Base-by-base conservation (phyloP, 2,888 invertebrate species). In the Scaptomyza parva region DNA sequence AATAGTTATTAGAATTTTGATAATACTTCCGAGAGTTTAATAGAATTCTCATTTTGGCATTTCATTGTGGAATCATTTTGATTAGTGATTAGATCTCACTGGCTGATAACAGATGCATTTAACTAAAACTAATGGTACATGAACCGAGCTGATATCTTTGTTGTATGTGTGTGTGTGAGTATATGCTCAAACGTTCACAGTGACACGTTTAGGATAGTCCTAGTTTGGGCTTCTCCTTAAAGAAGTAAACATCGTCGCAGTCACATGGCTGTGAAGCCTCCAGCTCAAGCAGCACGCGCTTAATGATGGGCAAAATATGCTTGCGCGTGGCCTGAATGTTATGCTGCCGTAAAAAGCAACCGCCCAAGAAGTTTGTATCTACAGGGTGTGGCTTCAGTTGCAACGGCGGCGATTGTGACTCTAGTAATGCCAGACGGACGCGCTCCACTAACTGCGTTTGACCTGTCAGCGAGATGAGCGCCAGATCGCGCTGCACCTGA, bases 321-420 rank as follows among this genome's bases (percentile, higher is more conserved):
- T 96, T 96, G 24, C 96, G 92, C 0, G 95, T 94, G 0, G 93
- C 93, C 41, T 92, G 91, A 0, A 94, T 85, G 82, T 96, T 95
- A 0, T 88, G 82, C 76, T 95, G 95, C 8, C 90, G 91, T 78
- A 93, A 94, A 77, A 94, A 93, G 8, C 87, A 72, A 45, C 93
- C 92, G 54, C 92, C 88, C 33, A 91, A 88, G 35, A 93, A 91
- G 20, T 70, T 52, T 37, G 92, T 50, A 0, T 73, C 89, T 35
- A 89, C 86, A 0, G 89, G 79, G 35, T 90, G 88, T 26, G 89
- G 88, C 47, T 93, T 86, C 1, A 94, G 88, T 0, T 91, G 53
- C 7, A 92, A 70, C 18, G 64, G 20, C 0, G 89, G 90, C 11
- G 76, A 61, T 7, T 68, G 57, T 7, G 61, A 48, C 0, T 51